Evolutionary conservation across 2,113 vertebrate genomes (phyloP).

Genomic region (Baryphthengus martii): DNA sequence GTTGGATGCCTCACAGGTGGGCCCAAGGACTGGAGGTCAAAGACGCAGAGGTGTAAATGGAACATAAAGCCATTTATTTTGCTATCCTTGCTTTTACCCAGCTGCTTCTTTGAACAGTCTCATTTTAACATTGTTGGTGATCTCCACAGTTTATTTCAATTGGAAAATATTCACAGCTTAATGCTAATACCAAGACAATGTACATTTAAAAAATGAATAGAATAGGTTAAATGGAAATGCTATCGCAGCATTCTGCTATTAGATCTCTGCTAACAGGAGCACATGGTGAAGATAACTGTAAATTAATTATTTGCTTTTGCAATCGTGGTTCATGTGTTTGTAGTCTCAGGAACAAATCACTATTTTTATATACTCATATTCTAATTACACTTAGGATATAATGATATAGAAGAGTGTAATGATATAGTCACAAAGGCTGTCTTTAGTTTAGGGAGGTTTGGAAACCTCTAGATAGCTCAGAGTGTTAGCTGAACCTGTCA

Average conservation of each 20-base stretch:
- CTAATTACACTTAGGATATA: not conserved
- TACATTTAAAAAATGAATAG: not conserved
- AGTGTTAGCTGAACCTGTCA: not conserved
- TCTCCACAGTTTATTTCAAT: not conserved
- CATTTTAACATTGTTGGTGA: not conserved
- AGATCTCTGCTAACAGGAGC: not conserved
- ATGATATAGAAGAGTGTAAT: not conserved
- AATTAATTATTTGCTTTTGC: not conserved
- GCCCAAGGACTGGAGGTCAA: not conserved
- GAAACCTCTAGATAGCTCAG: not conserved
- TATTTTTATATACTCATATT: not conserved
- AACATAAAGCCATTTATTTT: not conserved
- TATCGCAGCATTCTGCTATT: not conserved
- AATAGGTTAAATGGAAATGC: not conserved
- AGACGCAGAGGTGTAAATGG: not conserved
- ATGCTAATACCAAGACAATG: not conserved
- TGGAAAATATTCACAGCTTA: not conserved
- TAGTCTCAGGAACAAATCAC: not conserved
- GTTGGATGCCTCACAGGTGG: not conserved
- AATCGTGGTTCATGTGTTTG: not conserved
- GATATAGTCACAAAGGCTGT: not conserved
- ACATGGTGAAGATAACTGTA: not conserved
- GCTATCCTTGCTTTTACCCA: not conserved
- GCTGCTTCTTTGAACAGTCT: not conserved
- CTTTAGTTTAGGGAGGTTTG: not conserved